Percentiles rank a stretch among this genome's conserved stretches.
Evolutionary conservation across 2,888 invertebrate genomes (phyloP).

Genomic region (Mechanitis messenoides): DNA sequence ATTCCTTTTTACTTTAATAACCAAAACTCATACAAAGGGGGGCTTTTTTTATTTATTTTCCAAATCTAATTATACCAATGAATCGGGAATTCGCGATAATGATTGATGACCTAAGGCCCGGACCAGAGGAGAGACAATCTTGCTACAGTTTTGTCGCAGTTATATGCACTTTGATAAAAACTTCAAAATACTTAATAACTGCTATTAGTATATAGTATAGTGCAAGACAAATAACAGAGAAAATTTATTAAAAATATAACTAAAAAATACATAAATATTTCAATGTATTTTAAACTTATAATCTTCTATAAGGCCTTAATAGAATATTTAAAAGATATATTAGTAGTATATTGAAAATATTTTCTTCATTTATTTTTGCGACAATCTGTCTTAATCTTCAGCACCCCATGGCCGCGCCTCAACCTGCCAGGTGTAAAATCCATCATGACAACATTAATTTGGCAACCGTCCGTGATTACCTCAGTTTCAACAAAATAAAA

Average conservation of each 20-base stretch:
- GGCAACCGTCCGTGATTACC: constrained; percentile 32
- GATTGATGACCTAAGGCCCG: constrained; percentile 48
- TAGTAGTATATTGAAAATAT: too few relatives aligned
- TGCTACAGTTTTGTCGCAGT: constrained; percentile 4
- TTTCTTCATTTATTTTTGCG: too few relatives aligned
- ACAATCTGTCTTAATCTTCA: neutral
- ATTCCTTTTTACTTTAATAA: constrained; percentile 35
- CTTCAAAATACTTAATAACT: too few relatives aligned
- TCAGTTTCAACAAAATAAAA: neutral
- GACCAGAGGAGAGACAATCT: constrained; percentile 23
- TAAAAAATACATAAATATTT: too few relatives aligned
- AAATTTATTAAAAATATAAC: too few relatives aligned
- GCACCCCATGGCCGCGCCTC: constrained; percentile 26
- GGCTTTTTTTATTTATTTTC: constrained; percentile 38
- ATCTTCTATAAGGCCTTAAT: too few relatives aligned
- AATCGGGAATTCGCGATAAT: constrained; percentile 49
- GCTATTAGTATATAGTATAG: too few relatives aligned
- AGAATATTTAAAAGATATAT: too few relatives aligned
- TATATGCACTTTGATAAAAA: neutral
- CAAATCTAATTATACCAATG: constrained; percentile 55
- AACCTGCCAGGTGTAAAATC: constrained; percentile 49
- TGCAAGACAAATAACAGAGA: too few relatives aligned
- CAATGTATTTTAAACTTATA: too few relatives aligned
- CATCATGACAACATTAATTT: constrained; percentile 48
- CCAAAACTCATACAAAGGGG: constrained; percentile 29